A percentile compares a stretch with the other conserved stretches of the same genome.
Conservation (phyloP, 2,888 invertebrate genomes). For the Machimus atricapillus region DNA sequence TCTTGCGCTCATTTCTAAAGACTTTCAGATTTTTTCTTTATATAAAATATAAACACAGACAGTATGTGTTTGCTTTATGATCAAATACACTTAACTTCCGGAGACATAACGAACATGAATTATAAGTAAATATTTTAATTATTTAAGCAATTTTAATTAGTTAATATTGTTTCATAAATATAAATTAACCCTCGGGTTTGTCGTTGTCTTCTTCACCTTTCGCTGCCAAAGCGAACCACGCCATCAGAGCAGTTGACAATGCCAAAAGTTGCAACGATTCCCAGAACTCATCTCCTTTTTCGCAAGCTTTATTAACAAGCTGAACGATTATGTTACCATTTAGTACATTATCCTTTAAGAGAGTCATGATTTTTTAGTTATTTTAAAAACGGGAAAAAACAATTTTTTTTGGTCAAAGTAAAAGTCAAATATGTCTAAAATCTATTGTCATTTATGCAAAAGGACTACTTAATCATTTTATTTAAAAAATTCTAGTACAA, state of each 20-base stretch:
- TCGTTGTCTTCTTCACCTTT: too few species aligned
- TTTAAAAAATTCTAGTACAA: background rate
- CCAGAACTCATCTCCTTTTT: background rate
- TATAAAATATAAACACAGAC: too few species aligned
- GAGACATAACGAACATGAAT: too few species aligned
- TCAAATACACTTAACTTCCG: too few species aligned
- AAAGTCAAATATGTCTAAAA: background rate
- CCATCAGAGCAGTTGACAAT: background rate
- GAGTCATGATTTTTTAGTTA: background rate
- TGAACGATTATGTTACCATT: background rate
- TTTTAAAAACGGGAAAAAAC: background rate
- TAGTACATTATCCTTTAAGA: background rate
- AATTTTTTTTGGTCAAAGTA: background rate
- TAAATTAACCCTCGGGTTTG: too few species aligned
- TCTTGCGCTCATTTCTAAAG: too few species aligned
- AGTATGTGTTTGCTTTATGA: too few species aligned
- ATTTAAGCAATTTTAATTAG: too few species aligned
- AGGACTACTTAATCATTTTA: background rate
- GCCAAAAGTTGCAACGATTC: background rate
- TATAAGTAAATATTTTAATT: too few species aligned
- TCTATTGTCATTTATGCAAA: background rate
- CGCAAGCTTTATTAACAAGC: background rate
- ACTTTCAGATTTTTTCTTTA: too few species aligned
- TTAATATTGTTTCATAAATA: too few species aligned
- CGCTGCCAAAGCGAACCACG: background rate